phyloP scores from a whole-genome alignment of 2,797 vertebrate species.

The Hybognathus amarus region DNA sequence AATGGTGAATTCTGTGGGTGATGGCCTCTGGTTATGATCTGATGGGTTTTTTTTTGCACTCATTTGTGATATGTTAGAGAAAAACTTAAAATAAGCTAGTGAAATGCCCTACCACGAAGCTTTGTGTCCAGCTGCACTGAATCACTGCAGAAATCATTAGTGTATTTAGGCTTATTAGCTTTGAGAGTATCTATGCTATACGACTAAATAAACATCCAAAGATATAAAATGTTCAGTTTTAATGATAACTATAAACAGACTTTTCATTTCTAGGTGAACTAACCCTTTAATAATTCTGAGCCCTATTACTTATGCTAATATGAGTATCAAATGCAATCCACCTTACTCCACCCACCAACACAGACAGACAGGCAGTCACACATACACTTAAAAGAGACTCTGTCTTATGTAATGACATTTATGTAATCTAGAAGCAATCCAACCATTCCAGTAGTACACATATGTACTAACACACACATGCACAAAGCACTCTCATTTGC shows the following conservation, averaged over 20 bases:
- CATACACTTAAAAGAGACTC: conserved; percentile 3
- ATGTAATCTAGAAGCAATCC: conserved; percentile 7
- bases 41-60: not conserved
- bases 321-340: not conserved
- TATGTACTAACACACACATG: conserved; percentile 5
- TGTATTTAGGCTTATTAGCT: not conserved
- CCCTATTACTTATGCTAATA: not conserved
- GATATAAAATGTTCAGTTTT: not conserved
- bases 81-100: not conserved
- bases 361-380: conserved; percentile 2
- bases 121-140: not conserved
- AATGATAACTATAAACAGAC: not conserved
- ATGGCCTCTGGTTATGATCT: not conserved
- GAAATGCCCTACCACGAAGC: not conserved
- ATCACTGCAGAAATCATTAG: not conserved
- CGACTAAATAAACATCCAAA: not conserved
- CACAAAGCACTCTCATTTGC: conserved; percentile 41
- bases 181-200: not conserved
- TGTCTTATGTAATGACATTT: conserved; percentile 13
- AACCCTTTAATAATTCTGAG: not conserved
- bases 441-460: not conserved
- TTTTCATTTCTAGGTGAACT: no score
- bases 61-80: not conserved
- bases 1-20: conserved; percentile 4
- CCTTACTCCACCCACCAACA: not conserved